Conservation (phyloP, 2,888 invertebrate genomes). For the Nemapogon koenigi region DNA sequence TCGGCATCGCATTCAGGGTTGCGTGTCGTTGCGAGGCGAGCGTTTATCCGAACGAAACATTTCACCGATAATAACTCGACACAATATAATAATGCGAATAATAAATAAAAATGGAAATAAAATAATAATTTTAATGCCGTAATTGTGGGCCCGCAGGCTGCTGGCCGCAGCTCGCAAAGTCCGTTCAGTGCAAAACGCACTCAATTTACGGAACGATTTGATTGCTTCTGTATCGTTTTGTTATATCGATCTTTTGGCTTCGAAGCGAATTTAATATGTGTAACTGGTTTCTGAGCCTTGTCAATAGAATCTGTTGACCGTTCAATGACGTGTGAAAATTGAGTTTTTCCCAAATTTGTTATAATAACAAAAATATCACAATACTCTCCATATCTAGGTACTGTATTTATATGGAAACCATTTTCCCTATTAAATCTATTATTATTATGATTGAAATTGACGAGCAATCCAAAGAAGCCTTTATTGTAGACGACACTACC, state of each 20-base stretch:
- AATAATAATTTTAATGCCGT: slow-evolving; percentile 64
- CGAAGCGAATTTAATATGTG: slow-evolving; percentile 32
- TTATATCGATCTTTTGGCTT: slow-evolving; percentile 36
- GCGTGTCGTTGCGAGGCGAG: slow-evolving; percentile 46
- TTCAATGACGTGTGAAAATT: slow-evolving; percentile 6
- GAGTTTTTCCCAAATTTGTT: too few species aligned
- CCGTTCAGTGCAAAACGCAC: slow-evolving; percentile 29
- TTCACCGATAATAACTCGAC: slow-evolving; percentile 65
- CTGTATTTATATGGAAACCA: too few species aligned
- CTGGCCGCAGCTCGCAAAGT: slow-evolving; percentile 24
- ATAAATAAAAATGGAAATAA: slow-evolving; percentile 65
- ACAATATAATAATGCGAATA: slow-evolving; percentile 66
- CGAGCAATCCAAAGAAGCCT: too few species aligned
- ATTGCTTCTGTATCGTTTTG: slow-evolving; percentile 30
- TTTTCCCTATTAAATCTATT: too few species aligned
- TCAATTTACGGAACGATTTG: slow-evolving; percentile 43
- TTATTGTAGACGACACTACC: too few species aligned
- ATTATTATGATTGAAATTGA: too few species aligned
- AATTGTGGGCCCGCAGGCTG: slow-evolving; percentile 56
- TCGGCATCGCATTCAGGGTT: slow-evolving; percentile 27
- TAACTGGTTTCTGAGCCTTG: slow-evolving; percentile 30
- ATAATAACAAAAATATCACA: too few species aligned
- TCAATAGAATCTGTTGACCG: slow-evolving; percentile 2
- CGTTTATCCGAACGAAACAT: slow-evolving; percentile 65
- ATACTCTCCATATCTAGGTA: too few species aligned